Evolutionary conservation across 92 coral and sea anemone species (phyloP).

Genomic region (Diadumene lineata): DNA sequence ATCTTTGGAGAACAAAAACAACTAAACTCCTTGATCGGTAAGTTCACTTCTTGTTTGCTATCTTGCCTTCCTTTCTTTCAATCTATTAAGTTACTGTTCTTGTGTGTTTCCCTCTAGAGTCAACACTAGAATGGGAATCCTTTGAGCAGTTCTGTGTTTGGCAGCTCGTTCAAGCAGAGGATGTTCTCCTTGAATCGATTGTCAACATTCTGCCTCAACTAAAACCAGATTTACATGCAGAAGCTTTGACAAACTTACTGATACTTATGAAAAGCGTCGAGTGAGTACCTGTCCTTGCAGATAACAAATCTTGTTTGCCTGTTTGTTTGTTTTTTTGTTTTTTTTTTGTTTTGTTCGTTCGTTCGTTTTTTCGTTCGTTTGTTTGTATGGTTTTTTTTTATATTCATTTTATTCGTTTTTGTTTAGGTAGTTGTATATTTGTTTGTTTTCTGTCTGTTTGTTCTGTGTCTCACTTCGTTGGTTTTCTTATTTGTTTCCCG

Average conservation of each 20-base stretch:
- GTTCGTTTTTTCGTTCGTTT: not conserved
- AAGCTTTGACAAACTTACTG: constrained; percentile 88
- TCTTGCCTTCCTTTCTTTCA: constrained; percentile 1
- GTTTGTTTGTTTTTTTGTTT: not conserved
- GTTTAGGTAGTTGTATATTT: too few relatives aligned
- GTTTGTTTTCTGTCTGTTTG: not conserved
- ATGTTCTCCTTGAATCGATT: constrained; percentile 83
- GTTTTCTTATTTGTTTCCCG: too few relatives aligned
- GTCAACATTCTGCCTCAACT: constrained; percentile 82
- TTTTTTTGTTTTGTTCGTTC: not conserved
- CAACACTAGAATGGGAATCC: constrained; percentile 81
- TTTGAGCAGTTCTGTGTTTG: constrained; percentile 96
- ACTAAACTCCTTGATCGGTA: constrained; percentile 76
- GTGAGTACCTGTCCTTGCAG: too few relatives aligned
- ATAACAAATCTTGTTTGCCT: not conserved
- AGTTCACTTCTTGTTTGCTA: not conserved
- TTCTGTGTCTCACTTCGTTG: not conserved
- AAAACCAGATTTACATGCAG: constrained; percentile 77
- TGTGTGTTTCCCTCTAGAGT: not conserved
- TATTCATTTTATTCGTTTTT: too few relatives aligned
- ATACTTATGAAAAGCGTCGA: constrained; percentile 86
- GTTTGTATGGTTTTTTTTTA: not conserved
- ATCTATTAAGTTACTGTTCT: not conserved
- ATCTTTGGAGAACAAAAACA: constrained; percentile 87
- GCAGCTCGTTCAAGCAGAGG: constrained; percentile 98